Evolutionary conservation across 2,888 invertebrate species (phyloP).

Genomic region (Deroplatys truncata): DNA sequence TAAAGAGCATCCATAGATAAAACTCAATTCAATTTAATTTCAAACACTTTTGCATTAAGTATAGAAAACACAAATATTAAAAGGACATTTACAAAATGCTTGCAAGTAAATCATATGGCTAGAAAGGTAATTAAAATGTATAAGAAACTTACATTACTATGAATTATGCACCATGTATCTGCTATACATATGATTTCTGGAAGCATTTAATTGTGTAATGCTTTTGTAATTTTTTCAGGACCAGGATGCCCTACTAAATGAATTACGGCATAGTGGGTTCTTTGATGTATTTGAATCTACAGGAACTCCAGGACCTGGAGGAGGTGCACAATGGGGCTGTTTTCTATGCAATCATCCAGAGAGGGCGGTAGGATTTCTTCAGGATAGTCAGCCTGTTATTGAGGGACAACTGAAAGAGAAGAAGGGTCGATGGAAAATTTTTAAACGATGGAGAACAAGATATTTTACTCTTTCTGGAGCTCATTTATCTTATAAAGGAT

Average conservation of each 20-base stretch:
- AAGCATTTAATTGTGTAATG: neutral
- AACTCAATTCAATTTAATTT: too few species aligned
- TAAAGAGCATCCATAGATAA: too few species aligned
- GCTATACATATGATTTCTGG: too few species aligned
- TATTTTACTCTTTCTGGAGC: slow-evolving; percentile 93
- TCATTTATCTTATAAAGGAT: slow-evolving; percentile 80
- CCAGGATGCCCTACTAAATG: slow-evolving; percentile 80
- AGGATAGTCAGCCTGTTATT: slow-evolving; percentile 79
- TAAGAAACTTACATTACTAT: too few species aligned
- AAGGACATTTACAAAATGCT: too few species aligned
- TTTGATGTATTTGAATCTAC: slow-evolving; percentile 90
- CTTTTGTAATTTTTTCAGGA: slow-evolving; percentile 52
- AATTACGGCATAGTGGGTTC: slow-evolving; percentile 80
- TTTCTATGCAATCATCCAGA: slow-evolving; percentile 92
- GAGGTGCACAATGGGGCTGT: slow-evolving; percentile 74
- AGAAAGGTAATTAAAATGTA: too few species aligned
- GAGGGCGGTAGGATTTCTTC: slow-evolving; percentile 72
- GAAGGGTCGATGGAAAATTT: slow-evolving; percentile 86
- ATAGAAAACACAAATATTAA: too few species aligned
- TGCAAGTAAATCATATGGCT: too few species aligned
- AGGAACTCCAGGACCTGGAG: slow-evolving; percentile 49
- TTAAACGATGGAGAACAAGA: slow-evolving; percentile 87
- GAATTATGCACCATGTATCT: too few species aligned
- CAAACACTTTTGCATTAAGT: too few species aligned
- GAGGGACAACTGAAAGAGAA: slow-evolving; percentile 90